Evolutionary conservation across 92 coral and sea anemone species (phyloP).

Genomic region (Epizoanthus rinbou): DNA sequence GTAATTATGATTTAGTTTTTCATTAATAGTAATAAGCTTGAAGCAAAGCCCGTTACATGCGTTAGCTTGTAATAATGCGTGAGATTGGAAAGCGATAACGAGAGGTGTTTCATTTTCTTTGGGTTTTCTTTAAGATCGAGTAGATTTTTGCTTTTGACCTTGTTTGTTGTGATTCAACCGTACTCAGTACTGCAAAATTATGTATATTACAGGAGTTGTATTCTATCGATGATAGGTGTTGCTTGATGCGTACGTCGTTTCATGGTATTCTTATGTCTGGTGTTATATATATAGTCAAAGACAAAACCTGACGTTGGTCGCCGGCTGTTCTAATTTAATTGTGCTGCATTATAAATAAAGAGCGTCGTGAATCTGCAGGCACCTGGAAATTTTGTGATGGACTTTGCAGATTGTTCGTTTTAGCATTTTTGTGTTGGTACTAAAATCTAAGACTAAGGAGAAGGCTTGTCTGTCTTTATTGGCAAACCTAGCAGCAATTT

Average conservation of each 20-base stretch:
- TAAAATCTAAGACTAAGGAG: too few relatives aligned
- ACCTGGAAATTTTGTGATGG: too few relatives aligned
- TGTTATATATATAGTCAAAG: neutral
- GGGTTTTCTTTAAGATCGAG: neutral
- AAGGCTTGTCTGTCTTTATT: too few relatives aligned
- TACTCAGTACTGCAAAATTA: too few relatives aligned
- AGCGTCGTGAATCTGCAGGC: too few relatives aligned
- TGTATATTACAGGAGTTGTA: too few relatives aligned
- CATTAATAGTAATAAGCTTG: neutral
- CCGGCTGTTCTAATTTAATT: neutral
- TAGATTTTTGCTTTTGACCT: neutral
- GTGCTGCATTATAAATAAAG: neutral
- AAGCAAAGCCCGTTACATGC: slow-evolving; percentile 3
- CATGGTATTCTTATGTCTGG: neutral
- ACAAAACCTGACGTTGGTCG: neutral
- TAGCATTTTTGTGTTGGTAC: too few relatives aligned
- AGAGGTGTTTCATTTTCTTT: neutral
- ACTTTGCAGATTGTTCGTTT: too few relatives aligned
- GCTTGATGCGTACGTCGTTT: too few relatives aligned
- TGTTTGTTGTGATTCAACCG: too few relatives aligned
- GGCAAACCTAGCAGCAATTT: too few relatives aligned
- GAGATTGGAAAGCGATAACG: neutral
- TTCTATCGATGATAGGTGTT: too few relatives aligned
- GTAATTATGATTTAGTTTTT: neutral
- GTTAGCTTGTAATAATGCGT: neutral